phyloP scores from a whole-genome alignment of 2,888 invertebrate genomes.

The Oxyscelio sp. region DNA sequence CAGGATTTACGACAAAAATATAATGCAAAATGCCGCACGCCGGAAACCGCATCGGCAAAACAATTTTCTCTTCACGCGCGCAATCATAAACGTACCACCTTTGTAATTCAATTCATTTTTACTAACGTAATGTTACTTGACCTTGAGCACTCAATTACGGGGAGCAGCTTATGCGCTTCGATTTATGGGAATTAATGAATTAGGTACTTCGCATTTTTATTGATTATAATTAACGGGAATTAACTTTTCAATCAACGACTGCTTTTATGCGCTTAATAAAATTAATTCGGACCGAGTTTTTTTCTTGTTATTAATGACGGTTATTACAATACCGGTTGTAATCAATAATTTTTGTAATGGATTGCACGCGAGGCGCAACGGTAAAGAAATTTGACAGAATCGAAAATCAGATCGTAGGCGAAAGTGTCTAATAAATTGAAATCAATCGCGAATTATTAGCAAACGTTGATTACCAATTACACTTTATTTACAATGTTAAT shows the following conservation, averaged over 20 bases:
- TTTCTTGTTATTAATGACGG: not conserved
- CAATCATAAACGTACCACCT: constrained; percentile 48
- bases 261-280: not conserved
- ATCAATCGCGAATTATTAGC: not conserved
- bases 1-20: constrained; percentile 78
- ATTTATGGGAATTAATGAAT: constrained; percentile 22
- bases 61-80: constrained; percentile 53
- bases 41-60: constrained; percentile 52
- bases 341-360: not conserved
- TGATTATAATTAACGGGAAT: no score
- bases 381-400: not conserved
- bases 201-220: no score
- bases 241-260: not conserved
- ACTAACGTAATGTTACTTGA: constrained; percentile 40
- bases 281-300: not conserved
- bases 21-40: constrained; percentile 54
- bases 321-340: not conserved
- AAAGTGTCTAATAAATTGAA: not conserved
- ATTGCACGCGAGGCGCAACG: not conserved
- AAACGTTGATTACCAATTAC: not conserved
- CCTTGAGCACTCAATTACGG: constrained; percentile 59
- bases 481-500: constrained; percentile 8
- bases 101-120: constrained; percentile 64
- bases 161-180: constrained; percentile 11
- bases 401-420: not conserved